phyloP scores from a whole-genome alignment of 2,888 invertebrate species.

The Amblyjoppa fuscipennis region DNA sequence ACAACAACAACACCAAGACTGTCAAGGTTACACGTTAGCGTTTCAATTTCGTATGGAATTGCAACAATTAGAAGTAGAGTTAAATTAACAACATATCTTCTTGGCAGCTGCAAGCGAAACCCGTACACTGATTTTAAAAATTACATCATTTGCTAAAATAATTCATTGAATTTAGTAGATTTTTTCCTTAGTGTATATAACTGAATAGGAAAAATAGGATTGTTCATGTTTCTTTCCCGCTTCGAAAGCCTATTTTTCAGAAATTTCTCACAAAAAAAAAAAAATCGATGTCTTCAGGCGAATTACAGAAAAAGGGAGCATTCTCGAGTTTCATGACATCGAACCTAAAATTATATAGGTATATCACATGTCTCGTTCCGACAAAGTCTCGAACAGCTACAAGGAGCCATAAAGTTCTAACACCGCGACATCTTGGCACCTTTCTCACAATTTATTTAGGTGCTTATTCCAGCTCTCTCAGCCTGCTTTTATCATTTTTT shows the following conservation, averaged over 20 bases:
- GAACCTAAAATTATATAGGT: slow-evolving; percentile 46
- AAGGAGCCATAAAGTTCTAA: slow-evolving; percentile 69
- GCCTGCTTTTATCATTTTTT: slow-evolving; percentile 18
- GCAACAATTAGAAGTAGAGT: no score
- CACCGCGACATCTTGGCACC: slow-evolving; percentile 58
- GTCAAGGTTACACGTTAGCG: no score
- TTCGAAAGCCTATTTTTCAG: no score
- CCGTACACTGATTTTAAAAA: background rate
- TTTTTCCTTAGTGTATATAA: no score
- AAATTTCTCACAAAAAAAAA: background rate
- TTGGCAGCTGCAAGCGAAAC: background rate
- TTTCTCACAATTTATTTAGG: slow-evolving; percentile 78
- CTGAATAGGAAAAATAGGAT: no score
- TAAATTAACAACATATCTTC: no score
- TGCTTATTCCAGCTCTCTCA: slow-evolving; percentile 56
- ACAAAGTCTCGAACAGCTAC: slow-evolving; percentile 56
- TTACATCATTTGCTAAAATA: no score
- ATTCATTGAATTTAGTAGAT: no score
- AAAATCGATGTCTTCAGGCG: background rate
- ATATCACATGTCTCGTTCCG: slow-evolving; percentile 50
- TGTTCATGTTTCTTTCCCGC: no score
- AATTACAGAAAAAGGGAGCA: slow-evolving; percentile 31
- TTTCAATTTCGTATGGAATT: no score
- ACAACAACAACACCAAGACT: no score
- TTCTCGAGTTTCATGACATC: background rate